Evolutionary conservation across 2,113 vertebrate species (phyloP).

Genomic region (Laterallus jamaicensis): DNA sequence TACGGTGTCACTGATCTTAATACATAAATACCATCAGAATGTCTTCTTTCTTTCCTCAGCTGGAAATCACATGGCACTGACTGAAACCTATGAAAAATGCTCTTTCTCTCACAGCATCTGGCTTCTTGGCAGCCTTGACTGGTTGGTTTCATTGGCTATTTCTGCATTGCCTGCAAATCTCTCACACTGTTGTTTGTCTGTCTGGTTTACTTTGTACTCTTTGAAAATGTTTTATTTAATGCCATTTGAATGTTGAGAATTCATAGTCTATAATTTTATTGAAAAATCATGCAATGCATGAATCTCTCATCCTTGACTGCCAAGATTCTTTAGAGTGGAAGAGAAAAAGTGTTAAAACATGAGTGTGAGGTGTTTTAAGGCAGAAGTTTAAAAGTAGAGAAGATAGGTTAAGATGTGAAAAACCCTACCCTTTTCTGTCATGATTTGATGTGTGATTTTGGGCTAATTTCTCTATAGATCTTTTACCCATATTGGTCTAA

Average conservation of each 20-base stretch:
- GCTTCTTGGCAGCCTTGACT: constrained; percentile 7
- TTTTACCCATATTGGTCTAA: background rate
- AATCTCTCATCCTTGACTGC: background rate
- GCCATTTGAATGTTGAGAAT: background rate
- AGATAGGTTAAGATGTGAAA: background rate
- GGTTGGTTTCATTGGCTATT: constrained; percentile 2
- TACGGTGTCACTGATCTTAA: background rate
- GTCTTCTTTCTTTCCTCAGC: background rate
- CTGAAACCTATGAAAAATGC: background rate
- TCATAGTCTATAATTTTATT: background rate
- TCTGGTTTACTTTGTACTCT: background rate
- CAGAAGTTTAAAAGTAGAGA: background rate
- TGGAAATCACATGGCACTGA: background rate
- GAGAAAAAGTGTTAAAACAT: background rate
- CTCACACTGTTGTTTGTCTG: background rate
- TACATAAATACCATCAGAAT: background rate
- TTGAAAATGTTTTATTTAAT: constrained; percentile 22
- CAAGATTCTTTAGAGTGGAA: background rate
- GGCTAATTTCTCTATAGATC: background rate
- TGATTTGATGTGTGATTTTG: background rate
- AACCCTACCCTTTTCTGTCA: background rate
- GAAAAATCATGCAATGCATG: background rate
- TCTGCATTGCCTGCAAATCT: background rate
- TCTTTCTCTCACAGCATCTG: background rate
- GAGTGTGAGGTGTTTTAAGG: background rate